Conservation (phyloP, 2,113 vertebrate species). For the Onychorhynchus coronatus region DNA sequence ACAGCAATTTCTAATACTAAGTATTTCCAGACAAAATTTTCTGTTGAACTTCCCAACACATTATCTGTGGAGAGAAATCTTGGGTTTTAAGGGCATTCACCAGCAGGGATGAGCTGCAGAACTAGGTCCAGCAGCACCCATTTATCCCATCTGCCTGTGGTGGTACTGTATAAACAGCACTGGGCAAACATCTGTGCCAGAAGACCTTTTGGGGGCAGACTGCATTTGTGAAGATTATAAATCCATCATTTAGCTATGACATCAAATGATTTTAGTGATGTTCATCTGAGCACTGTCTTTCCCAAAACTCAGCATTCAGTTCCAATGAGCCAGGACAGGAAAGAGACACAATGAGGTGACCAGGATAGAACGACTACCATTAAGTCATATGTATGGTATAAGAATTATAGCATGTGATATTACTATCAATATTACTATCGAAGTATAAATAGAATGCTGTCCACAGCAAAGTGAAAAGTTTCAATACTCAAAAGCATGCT, state of each 20-base stretch:
- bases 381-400: background rate
- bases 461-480: background rate
- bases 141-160: background rate
- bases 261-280: background rate
- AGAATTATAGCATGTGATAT: background rate
- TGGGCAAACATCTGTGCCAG: background rate
- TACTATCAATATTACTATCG: background rate
- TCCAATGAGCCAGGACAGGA: background rate
- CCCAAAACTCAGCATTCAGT: background rate
- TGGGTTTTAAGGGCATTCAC: background rate
- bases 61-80: background rate
- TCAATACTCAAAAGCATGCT: background rate
- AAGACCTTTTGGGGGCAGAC: background rate
- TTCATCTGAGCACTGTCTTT: background rate
- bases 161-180: background rate
- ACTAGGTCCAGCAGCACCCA: rapidly evolving
- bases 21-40: background rate
- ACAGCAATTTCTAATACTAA: background rate
- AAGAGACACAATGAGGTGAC: background rate
- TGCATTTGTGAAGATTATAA: background rate
- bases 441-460: background rate
- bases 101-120: background rate
- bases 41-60: background rate
- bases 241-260: background rate
- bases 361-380: background rate